phyloP scores from a whole-genome alignment of 2,888 invertebrate genomes.

The Spodoptera picta region DNA sequence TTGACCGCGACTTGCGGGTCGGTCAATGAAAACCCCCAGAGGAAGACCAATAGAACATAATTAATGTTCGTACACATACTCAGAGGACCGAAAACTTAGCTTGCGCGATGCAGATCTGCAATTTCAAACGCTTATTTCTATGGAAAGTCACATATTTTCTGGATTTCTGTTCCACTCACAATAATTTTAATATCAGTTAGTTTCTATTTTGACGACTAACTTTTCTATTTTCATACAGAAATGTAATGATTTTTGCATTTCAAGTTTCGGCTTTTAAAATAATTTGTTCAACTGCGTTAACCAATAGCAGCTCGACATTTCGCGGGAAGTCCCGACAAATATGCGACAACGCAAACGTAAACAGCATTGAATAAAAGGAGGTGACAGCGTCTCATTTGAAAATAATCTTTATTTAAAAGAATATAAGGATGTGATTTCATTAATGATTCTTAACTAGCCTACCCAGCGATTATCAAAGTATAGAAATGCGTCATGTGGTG shows the following conservation, averaged over 20 bases:
- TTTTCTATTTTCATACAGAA: neutral
- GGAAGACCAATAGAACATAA: conserved; percentile 11
- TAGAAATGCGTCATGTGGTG: too few relatives aligned
- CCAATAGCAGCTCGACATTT: conserved; percentile 20
- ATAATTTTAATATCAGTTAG: neutral
- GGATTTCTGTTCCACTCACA: neutral
- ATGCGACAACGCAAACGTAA: too few relatives aligned
- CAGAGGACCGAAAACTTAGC: conserved; percentile 10
- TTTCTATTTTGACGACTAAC: neutral
- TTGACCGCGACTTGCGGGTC: conserved; percentile 22
- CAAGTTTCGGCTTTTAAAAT: neutral
- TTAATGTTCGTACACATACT: neutral
- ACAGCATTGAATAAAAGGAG: too few relatives aligned
- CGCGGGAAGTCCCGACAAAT: conserved; percentile 11
- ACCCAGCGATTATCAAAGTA: too few relatives aligned
- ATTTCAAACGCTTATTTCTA: neutral
- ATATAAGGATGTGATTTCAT: too few relatives aligned
- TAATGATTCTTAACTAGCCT: too few relatives aligned
- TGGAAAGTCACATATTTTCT: neutral
- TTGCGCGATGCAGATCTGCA: conserved; percentile 21
- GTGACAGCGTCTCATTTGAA: too few relatives aligned
- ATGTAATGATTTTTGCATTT: conserved; percentile 3
- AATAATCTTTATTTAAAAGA: too few relatives aligned
- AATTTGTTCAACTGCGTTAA: neutral
- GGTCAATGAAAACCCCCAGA: conserved; percentile 27